phyloP scores from a whole-genome alignment of 2,113 vertebrate genomes.

The Phoenicopterus ruber region DNA sequence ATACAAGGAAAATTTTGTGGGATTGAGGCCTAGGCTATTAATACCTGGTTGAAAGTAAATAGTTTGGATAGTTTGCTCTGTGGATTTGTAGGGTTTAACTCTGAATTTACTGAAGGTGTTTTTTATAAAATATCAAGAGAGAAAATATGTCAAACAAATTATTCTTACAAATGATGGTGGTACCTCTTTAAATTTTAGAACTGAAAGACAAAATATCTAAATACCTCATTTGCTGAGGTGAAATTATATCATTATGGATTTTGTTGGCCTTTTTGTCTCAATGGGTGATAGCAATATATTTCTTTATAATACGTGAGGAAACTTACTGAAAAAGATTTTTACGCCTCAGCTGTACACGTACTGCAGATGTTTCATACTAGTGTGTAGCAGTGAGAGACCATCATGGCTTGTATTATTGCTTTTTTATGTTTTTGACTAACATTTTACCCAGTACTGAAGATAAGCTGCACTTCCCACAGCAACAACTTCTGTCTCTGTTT shows the following conservation, averaged over 20 bases:
- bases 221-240: not conserved
- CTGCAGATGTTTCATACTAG: not conserved
- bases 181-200: not conserved
- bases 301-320: not conserved
- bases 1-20: not conserved
- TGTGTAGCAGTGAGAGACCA: not conserved
- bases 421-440: not conserved
- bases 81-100: not conserved
- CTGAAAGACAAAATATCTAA: not conserved
- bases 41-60: not conserved
- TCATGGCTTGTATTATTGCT: not conserved
- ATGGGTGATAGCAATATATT: not conserved
- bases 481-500: not conserved
- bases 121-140: not conserved
- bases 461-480: not conserved
- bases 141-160: not conserved
- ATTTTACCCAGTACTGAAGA: not conserved
- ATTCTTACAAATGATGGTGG: not conserved
- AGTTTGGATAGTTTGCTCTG: not conserved
- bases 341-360: not conserved
- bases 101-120: not conserved
- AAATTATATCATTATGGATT: not conserved
- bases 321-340: not conserved
- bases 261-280: not conserved
- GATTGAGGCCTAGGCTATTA: not conserved